A percentile compares a stretch with the other conserved stretches of the same genome.
Conservation (phyloP, 2,113 vertebrate genomes). For the Carassius carassius region DNA sequence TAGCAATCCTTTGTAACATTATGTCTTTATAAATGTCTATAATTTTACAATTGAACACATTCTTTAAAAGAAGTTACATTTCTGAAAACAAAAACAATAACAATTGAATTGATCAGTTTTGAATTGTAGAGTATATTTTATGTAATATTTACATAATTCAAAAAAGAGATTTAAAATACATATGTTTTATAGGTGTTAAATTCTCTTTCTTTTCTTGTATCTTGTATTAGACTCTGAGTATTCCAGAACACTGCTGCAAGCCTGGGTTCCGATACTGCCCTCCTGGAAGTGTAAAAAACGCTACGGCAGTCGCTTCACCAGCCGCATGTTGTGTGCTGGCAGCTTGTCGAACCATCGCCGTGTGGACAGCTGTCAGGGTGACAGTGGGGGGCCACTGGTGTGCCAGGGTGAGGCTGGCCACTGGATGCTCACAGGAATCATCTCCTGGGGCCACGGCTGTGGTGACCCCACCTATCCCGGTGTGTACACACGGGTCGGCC, state of each 20-base stretch:
- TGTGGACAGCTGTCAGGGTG: conserved; percentile 88
- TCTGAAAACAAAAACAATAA: no score
- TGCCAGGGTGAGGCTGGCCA: conserved; percentile 79
- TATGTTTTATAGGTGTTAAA: background rate
- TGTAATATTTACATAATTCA: background rate
- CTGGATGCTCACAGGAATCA: conserved; percentile 85
- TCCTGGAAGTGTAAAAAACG: conserved; percentile 76
- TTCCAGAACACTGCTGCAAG: conserved; percentile 83
- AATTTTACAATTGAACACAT: background rate
- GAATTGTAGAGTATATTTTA: background rate
- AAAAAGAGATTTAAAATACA: background rate
- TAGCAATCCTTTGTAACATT: background rate
- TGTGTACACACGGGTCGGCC: conserved; percentile 86
- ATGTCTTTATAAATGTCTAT: background rate
- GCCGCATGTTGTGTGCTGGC: conserved; percentile 86
- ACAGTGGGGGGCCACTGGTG: conserved; percentile 86
- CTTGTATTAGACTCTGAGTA: conserved; percentile 75
- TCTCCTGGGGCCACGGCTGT: conserved; percentile 88
- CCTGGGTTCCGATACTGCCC: conserved; percentile 81
- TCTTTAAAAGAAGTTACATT: no score
- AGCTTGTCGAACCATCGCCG: conserved; percentile 81
- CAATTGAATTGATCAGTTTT: no score
- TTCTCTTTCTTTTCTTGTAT: conserved; percentile 52
- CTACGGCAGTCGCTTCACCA: conserved; percentile 81
- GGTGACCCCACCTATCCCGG: conserved; percentile 84